These are phyloP conservation scores for Stenodema calcarata DNA, from an alignment of 2,888 invertebrate genomes.

Conservation along the genomic window DNA sequence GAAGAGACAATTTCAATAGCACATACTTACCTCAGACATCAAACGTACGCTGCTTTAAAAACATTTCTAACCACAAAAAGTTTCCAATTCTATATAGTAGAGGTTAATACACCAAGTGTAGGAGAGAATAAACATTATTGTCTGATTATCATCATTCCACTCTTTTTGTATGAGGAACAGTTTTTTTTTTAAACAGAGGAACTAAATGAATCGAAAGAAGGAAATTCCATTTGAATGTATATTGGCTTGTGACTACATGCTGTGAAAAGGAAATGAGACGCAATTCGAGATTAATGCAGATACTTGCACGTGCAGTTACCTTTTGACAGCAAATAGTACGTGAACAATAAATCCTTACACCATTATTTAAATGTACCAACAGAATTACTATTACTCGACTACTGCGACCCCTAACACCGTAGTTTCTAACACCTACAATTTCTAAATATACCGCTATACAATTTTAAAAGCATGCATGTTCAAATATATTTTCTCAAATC, in stretches of 20 bases:
- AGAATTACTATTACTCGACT: conserved; percentile 41
- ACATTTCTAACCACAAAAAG: neutral
- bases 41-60: neutral
- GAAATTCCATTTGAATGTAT: neutral
- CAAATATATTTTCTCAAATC: neutral
- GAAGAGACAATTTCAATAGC: neutral
- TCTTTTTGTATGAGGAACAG: neutral
- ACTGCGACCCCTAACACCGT: conserved; percentile 37
- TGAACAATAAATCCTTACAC: conserved; percentile 35
- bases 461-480: neutral
- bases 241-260: conserved; percentile 51
- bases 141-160: too few relatives aligned
- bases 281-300: conserved; percentile 45
- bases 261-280: conserved; percentile 52
- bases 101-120: neutral
- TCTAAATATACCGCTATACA: neutral
- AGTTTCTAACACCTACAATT: neutral
- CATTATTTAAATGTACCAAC: conserved; percentile 22
- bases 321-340: conserved; percentile 17
- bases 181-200: too few relatives aligned
- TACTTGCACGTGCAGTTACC: conserved; percentile 52
- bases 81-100: neutral
- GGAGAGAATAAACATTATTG: neutral
- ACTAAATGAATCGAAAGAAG: neutral
- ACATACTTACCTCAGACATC: neutral